Conservation (phyloP, 2,888 invertebrate genomes). For the Stegophylla sp. region DNA sequence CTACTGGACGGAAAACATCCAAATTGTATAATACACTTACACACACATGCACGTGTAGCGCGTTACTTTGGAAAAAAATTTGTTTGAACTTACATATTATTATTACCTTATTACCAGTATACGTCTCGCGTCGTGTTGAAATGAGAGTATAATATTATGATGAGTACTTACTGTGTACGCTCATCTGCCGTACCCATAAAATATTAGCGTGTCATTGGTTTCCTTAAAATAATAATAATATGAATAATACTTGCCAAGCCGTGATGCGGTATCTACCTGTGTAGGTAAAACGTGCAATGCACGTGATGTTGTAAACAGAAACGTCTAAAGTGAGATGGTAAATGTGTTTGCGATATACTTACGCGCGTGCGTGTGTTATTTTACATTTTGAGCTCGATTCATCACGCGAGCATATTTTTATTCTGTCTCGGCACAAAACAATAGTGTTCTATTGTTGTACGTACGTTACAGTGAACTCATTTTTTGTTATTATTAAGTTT, state of each 20-base stretch:
- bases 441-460: background rate
- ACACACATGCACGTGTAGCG: background rate
- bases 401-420: slow-evolving; percentile 31
- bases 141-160: too few relatives aligned
- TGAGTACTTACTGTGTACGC: background rate
- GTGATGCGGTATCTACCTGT: too few relatives aligned
- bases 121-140: background rate
- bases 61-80: background rate
- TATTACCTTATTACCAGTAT: slow-evolving; percentile 17
- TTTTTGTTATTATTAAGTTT: too few relatives aligned
- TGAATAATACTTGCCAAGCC: slow-evolving; percentile 3
- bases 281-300: slow-evolving; percentile 32
- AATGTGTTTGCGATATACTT: background rate
- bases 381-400: slow-evolving; percentile 17
- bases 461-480: too few relatives aligned
- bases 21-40: background rate
- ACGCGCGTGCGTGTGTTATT: background rate
- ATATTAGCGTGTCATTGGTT: slow-evolving; percentile 19
- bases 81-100: background rate
- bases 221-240: slow-evolving; percentile 22
- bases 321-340: background rate
- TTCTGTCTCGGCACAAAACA: too few relatives aligned
- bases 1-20: background rate
- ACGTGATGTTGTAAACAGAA: background rate
- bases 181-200: slow-evolving; percentile 4